Percentiles rank a stretch among this genome's conserved stretches.
These are phyloP conservation scores for Bombylius discolor DNA, from an alignment of 2,888 invertebrate species.

Conservation along the genomic window DNA sequence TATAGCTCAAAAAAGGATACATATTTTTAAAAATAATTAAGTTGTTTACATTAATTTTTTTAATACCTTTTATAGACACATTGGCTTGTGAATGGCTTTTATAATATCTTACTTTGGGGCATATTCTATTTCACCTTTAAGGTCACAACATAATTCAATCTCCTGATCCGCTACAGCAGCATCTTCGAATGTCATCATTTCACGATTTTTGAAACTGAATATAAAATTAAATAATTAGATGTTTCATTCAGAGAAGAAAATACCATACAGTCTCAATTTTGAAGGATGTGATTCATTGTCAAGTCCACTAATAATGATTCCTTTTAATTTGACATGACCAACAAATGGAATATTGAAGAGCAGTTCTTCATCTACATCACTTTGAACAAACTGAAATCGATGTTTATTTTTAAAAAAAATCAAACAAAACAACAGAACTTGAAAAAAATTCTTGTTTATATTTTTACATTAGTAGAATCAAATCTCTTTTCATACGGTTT, in stretches of 20 bases:
- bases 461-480: constrained; percentile 56
- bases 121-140: constrained; percentile 72
- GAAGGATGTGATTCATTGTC: constrained; percentile 76
- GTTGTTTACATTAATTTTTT: no score
- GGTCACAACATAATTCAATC: constrained; percentile 73
- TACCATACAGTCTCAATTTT: constrained; percentile 76
- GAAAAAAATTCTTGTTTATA: constrained; percentile 18
- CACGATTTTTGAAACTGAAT: constrained; percentile 79
- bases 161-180: constrained; percentile 69
- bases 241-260: no score
- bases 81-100: no score
- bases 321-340: constrained; percentile 89
- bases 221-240: constrained; percentile 3
- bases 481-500: constrained; percentile 83
- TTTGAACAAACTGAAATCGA: constrained; percentile 95
- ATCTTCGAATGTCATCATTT: constrained; percentile 92
- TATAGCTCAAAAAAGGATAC: no score
- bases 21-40: no score
- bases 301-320: constrained; percentile 83
- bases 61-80: no score
- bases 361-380: constrained; percentile 92
- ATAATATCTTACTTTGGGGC: constrained; percentile 77
- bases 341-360: constrained; percentile 95
- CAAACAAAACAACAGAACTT: no score
- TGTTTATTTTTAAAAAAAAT: no score